Percentiles rank a stretch among this genome's conserved stretches.
These are phyloP conservation scores for Tribolium freemani DNA, from an alignment of 2,888 invertebrate species.

Conservation along the genomic window DNA sequence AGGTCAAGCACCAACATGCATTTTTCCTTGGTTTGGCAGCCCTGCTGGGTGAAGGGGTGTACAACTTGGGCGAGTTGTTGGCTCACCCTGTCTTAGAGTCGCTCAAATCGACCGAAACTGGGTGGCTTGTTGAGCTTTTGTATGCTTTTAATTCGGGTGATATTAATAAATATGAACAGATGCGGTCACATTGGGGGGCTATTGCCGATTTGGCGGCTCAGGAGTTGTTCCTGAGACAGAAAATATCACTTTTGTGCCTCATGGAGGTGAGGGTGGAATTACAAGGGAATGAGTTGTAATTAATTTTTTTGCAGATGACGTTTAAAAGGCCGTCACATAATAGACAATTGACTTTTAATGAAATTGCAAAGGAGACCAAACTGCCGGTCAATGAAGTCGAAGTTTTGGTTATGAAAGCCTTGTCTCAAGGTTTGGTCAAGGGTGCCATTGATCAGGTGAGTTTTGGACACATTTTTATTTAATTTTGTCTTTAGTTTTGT, in stretches of 20 bases:
- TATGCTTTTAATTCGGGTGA: slow-evolving; percentile 91
- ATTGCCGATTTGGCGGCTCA: slow-evolving; percentile 88
- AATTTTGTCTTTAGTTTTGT: too few species aligned
- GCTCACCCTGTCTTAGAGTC: slow-evolving; percentile 95
- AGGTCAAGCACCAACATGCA: slow-evolving; percentile 83
- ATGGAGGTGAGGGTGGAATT: slow-evolving; percentile 81
- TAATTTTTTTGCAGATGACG: slow-evolving; percentile 81
- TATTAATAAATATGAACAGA: slow-evolving; percentile 79
- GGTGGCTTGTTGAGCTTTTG: slow-evolving; percentile 90
- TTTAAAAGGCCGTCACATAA: slow-evolving; percentile 93
- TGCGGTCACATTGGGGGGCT: slow-evolving; percentile 82
- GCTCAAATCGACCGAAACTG: slow-evolving; percentile 83
- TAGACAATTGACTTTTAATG: slow-evolving; percentile 87
- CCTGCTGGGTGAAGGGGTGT: slow-evolving; percentile 93
- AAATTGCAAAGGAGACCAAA: slow-evolving; percentile 89
- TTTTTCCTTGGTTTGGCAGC: slow-evolving; percentile 95
- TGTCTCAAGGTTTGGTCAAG: slow-evolving; percentile 93
- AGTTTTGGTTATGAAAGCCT: slow-evolving; percentile 96
- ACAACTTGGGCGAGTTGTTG: slow-evolving; percentile 96
- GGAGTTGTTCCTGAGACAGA: slow-evolving; percentile 87
- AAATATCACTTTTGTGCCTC: slow-evolving; percentile 94
- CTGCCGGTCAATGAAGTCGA: slow-evolving; percentile 91
- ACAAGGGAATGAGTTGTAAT: neutral
- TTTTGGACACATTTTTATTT: neutral
- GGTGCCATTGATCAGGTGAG: slow-evolving; percentile 95